Base-by-base conservation (phyloP, 2,888 invertebrate species). In the Hemicrepidius hirtus region DNA sequence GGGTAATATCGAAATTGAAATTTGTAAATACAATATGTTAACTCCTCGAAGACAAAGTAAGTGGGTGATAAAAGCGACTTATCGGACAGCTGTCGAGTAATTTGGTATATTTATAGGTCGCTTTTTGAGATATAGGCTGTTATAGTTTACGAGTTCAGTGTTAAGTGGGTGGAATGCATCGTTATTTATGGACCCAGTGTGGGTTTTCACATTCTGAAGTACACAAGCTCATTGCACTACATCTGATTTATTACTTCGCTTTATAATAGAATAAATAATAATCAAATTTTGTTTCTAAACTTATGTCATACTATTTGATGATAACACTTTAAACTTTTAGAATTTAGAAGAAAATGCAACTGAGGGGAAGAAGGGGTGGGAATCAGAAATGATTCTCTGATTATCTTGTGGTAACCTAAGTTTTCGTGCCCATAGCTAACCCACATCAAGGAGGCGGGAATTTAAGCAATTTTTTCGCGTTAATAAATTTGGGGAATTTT, bases 151-250 rank as follows among this genome's bases (percentile, higher is more conserved):
- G 66, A 66, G 66, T 71, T 71, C 53, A 44, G 66, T 60, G 71
- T 71, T 66, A 66, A 71, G 71, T 71, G 71, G 66, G 66, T 60
- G 66, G 66, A 66, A 59, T 67, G 53, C 71, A 71, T 71, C 59
- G 40, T 71, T 66, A 71, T 66, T 71, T 66, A 71, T 63, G 68
- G 49, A 46, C 5, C 59, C 64, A 41, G 65, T 57, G 65, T 64
- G 57, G 70, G 64, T 49, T 69, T 64, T 55, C 70, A 63, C 64
- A 37, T 64, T 64, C 64, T 64, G 50, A 64, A 49, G 50, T 46
- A 49, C 64, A 49, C 49, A 64, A 24, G 37, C 24, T 41, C 62
- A 20, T 44, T 41, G 62, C 64, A 49, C 20, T 64, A 21, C 49
- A 4, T 7, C 12, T 49, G 49, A 46, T 64, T 64, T 64, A 64